Evolutionary conservation across 2,888 invertebrate genomes (phyloP), one percentile per base, ranked within the genome.

Genomic region (Byasa hedistus): DNA sequence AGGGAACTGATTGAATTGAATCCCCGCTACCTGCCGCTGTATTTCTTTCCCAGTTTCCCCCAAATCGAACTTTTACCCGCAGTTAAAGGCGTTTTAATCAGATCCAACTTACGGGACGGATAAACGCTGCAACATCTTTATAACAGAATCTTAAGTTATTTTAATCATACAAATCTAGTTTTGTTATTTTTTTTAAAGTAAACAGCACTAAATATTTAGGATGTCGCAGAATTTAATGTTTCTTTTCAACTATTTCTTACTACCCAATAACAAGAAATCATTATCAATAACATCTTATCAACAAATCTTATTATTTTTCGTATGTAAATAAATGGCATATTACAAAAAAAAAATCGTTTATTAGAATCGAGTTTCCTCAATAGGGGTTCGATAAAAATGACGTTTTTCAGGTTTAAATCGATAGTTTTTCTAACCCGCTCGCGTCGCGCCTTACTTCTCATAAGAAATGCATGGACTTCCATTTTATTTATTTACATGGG

Each of bases 401-500:
- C 75, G 70, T 75, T 76, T 73, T 73, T 74, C 73, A 74, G 69
- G 64, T 72, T 69, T 75, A 36, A 86, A 85, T 86, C 86, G 75
- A 88, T 87, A 88, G 81, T 84, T 83, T 80, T 79, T 77, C 77
- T 85, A 87, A 86, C 85, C 82, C 81, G 79, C 79, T 81, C 79
- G 71, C 77, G 72, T 75, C 75, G 72, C 75, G 74, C 73, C 75
- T 72, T 73, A 73, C 75, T 75, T 77, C 86, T 89, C 86, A 90
- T 91, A 90, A 89, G 85, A 85, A 88, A 91, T 91, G 91, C 87
- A 91, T 87, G 86, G 79, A 77, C 79, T 77, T 81, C 79, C 82
- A 83, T 79, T 87, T 91, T 91, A 91, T 90, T 91, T 91, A 91
- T 91, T 91, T 89, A 91, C 84, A 87, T 85, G 87, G 90, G 89